phyloP scores from a whole-genome alignment of 1,140 invertebrate species.

The Musca domestica region DNA sequence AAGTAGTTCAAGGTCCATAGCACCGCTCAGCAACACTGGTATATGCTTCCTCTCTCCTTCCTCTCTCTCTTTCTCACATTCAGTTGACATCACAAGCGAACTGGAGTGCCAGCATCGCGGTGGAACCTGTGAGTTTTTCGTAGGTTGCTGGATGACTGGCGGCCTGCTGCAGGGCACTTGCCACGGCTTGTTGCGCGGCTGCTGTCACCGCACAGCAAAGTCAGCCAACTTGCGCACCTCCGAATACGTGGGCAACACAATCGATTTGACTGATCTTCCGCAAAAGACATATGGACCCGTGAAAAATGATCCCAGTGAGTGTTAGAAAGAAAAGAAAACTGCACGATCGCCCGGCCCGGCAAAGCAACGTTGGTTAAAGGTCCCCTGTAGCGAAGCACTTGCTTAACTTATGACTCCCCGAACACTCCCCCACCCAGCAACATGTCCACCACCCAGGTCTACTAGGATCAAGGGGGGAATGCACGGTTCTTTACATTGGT shows the following conservation, averaged over 20 bases:
- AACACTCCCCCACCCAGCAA: neutral
- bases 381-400: too few relatives aligned
- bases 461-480: neutral
- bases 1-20: too few relatives aligned
- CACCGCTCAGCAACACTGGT: neutral
- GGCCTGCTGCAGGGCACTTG: conserved; percentile 84
- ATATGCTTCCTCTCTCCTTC: conserved; percentile 20
- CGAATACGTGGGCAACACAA: conserved; percentile 45
- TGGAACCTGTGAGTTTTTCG: conserved; percentile 87
- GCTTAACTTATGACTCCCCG: too few relatives aligned
- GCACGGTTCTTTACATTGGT: neutral
- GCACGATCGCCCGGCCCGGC: neutral
- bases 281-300: conserved; percentile 65
- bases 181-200: conserved; percentile 78
- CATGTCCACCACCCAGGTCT: neutral
- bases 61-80: conserved; percentile 13
- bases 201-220: conserved; percentile 79
- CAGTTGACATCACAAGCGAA: conserved; percentile 54
- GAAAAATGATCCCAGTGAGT: conserved; percentile 74
- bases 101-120: conserved; percentile 63
- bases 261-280: conserved; percentile 54
- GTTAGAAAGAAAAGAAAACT: conserved; percentile 11
- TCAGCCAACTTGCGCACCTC: conserved; percentile 63
- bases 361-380: too few relatives aligned
- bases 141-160: conserved; percentile 87